Base-by-base conservation (phyloP, 2,113 vertebrate genomes). In the Solea senegalensis region DNA sequence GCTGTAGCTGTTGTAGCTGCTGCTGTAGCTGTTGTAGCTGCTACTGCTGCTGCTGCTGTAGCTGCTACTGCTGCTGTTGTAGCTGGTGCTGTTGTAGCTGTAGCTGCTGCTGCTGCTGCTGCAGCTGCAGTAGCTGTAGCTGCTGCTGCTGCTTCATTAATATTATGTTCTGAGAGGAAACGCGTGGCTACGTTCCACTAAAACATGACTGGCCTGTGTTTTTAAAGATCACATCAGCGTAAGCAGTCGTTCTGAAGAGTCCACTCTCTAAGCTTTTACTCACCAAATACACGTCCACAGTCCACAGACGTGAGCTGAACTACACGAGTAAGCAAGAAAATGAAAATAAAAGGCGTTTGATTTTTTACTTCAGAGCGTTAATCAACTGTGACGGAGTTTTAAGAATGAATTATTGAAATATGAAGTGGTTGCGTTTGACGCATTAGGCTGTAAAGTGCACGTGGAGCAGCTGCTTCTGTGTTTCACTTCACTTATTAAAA, bases 351-450 rank as follows among this genome's bases (percentile, higher is more conserved):
- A 14, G 21, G 5, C 1, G 5, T 34, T 3, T 7, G 9, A 43
- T 2, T 3, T 11, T 2, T 3, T 11, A 26, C 6, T 40, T 44
- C 43, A 44, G 43, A 44, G 8, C 46, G 7, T 58, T 52, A 64
- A 64, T 59, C 54, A 59, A 60, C 10, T 10, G 5, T 34, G 34
- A 34, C 34, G 2, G 34, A 34, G 44, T 12, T 6, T 21, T 28
- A 48, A 21, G 8, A 7, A 83, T 84, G 27, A 88, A 84, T 81
- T 70, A 86, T 90, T 88, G 26, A 84, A 57, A 69, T 83, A 15
- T 44, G 39, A 51, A 57, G 81, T 48, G 75, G 10, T 13, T 6
- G 40, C 64, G 3, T 13, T 15, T 21, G 34, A 65, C 49, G 65
- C 76, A 76, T 84, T 28, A 74, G 43, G 48, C 28, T 28, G 3